Evolutionary conservation across 2,113 vertebrate genomes (phyloP).

Genomic region (Scartelaos histophorus): DNA sequence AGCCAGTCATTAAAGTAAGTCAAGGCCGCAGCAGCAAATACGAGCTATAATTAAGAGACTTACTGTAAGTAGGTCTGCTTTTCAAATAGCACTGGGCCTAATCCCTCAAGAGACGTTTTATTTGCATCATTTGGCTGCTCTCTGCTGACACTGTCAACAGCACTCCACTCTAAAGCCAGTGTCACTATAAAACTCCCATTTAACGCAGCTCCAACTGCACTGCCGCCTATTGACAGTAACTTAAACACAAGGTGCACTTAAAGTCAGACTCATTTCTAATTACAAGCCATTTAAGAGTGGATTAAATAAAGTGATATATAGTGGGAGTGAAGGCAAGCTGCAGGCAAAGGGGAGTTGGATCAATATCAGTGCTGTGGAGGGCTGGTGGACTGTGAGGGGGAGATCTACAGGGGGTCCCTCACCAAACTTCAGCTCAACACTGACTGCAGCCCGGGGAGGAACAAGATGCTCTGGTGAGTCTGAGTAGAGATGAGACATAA

Average conservation of each 20-base stretch:
- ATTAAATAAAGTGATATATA: conserved; percentile 70
- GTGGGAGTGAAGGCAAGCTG: conserved; percentile 62
- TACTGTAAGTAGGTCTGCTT: conserved; percentile 58
- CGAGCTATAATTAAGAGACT: conserved; percentile 63
- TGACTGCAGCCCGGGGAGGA: conserved; percentile 84
- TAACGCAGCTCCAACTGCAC: conserved; percentile 11
- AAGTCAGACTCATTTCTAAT: conserved; percentile 60
- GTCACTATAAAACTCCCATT: conserved; percentile 27
- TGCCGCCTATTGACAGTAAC: conserved; percentile 14
- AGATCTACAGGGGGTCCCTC: conserved; percentile 37
- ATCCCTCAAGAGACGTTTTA: conserved; percentile 57
- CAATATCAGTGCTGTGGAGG: conserved; percentile 48
- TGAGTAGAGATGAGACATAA: conserved; percentile 37
- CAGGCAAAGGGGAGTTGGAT: conserved; percentile 56
- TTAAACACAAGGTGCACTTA: conserved; percentile 40
- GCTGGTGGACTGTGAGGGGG: conserved; percentile 20
- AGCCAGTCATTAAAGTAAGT: conserved; percentile 44
- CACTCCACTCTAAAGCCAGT: conserved; percentile 44
- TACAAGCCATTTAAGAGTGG: conserved; percentile 67
- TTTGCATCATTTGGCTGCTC: conserved; percentile 59
- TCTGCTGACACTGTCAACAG: conserved; percentile 51
- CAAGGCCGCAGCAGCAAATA: conserved; percentile 47
- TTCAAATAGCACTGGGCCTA: conserved; percentile 52
- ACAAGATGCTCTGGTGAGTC: conserved; percentile 37
- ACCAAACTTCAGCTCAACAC: conserved; percentile 75